These are phyloP conservation scores for Paraplagusia blochii DNA, from an alignment of 2,113 vertebrate genomes.

Conservation along the genomic window DNA sequence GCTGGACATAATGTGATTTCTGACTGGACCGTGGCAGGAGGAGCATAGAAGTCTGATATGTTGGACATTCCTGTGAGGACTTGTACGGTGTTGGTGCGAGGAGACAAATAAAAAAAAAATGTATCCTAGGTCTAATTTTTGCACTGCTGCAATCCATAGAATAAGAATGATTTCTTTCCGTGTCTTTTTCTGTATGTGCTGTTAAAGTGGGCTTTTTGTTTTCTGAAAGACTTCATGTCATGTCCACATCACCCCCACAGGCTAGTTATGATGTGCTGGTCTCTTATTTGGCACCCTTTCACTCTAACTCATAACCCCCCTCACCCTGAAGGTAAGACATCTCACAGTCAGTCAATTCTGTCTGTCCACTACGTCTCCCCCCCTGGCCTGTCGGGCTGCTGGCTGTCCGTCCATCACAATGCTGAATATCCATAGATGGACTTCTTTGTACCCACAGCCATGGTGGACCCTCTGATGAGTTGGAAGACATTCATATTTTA, in stretches of 20 bases:
- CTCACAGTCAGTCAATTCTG: constrained; percentile 31
- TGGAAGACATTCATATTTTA: constrained; percentile 18
- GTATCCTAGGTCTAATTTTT: constrained; percentile 25
- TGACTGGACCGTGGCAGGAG: constrained; percentile 42
- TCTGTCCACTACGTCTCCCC: constrained; percentile 27
- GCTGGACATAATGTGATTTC: constrained; percentile 52
- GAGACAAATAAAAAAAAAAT: constrained; percentile 7
- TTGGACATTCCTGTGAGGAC: constrained; percentile 37
- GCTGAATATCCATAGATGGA: constrained; percentile 51
- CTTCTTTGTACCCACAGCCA: constrained; percentile 41
- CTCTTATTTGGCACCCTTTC: constrained; percentile 57
- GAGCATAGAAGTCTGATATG: constrained; percentile 42
- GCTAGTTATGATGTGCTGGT: constrained; percentile 51
- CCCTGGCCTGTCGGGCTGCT: constrained; percentile 41
- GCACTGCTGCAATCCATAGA: constrained; percentile 9
- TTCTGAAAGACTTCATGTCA: constrained; percentile 31
- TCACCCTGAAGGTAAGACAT: constrained; percentile 53
- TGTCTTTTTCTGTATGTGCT: not conserved
- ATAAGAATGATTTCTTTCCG: constrained; percentile 10
- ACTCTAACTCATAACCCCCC: constrained; percentile 53
- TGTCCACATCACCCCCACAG: constrained; percentile 34
- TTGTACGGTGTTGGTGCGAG: constrained; percentile 11
- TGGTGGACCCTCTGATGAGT: constrained; percentile 23
- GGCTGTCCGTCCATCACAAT: constrained; percentile 61
- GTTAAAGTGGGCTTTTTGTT: constrained; percentile 42